Percentiles rank a stretch among this genome's conserved stretches.
Conservation (phyloP, 2,797 vertebrate species). For the Siniperca undulata region DNA sequence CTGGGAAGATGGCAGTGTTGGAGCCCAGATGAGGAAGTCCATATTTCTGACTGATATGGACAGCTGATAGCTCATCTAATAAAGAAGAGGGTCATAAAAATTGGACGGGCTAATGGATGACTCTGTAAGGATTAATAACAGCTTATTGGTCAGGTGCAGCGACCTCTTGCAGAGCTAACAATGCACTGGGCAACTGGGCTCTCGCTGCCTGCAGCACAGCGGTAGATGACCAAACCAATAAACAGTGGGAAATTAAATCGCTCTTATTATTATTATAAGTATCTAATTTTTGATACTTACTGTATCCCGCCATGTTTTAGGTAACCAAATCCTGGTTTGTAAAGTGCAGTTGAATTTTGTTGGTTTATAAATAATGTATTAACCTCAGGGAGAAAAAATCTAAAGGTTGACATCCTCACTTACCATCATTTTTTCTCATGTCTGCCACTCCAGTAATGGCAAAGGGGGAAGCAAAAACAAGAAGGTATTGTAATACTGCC, state of each 20-base stretch:
- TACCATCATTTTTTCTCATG: slow-evolving; percentile 65
- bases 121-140: slow-evolving; percentile 78
- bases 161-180: slow-evolving; percentile 70
- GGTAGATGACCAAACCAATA: slow-evolving; percentile 35
- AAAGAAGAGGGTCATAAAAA: slow-evolving; percentile 81
- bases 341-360: slow-evolving; percentile 39
- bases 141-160: slow-evolving; percentile 75
- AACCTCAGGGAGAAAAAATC: slow-evolving; percentile 40
- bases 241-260: slow-evolving; percentile 20
- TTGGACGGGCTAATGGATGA: slow-evolving; percentile 79
- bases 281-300: slow-evolving; percentile 16
- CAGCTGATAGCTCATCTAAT: slow-evolving; percentile 81
- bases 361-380: slow-evolving; percentile 70
- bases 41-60: slow-evolving; percentile 81
- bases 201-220: slow-evolving; percentile 30
- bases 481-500: slow-evolving; percentile 76
- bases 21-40: slow-evolving; percentile 59
- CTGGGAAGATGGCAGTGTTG: slow-evolving; percentile 58
- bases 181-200: slow-evolving; percentile 47
- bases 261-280: not conserved
- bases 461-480: slow-evolving; percentile 70
- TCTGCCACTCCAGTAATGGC: slow-evolving; percentile 69
- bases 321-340: slow-evolving; percentile 24
- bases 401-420: slow-evolving; percentile 74
- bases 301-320: slow-evolving; percentile 18